A percentile compares a stretch with the other conserved stretches of the same genome.
These are phyloP conservation scores for Agrotis segetum DNA, from an alignment of 2,888 invertebrate genomes.

Conservation along the genomic window DNA sequence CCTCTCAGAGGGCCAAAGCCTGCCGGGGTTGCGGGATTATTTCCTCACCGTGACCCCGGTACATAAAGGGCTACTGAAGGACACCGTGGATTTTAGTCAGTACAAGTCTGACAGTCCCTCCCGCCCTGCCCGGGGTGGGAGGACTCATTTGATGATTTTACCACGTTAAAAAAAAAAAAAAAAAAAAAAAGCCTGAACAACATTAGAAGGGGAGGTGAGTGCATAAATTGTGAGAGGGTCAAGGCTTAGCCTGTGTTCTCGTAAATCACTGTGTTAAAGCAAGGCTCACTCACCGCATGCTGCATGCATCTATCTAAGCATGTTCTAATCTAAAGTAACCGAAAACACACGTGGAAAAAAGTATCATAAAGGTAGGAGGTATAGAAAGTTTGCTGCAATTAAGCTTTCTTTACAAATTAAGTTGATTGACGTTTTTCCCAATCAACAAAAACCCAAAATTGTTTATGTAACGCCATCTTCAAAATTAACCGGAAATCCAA, in stretches of 20 bases:
- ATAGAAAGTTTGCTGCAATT: neutral
- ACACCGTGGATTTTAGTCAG: too few relatives aligned
- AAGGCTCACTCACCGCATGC: conserved; percentile 23
- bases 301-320: conserved; percentile 3
- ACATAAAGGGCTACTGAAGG: too few relatives aligned
- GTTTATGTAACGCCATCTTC: conserved; percentile 17
- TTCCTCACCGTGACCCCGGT: too few relatives aligned
- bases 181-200: conserved; percentile 4
- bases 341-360: neutral
- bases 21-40: too few relatives aligned
- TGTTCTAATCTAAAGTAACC: conserved; percentile 2
- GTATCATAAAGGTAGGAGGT: neutral
- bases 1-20: too few relatives aligned
- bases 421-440: conserved; percentile 6
- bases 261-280: conserved; percentile 29
- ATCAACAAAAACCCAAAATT: neutral
- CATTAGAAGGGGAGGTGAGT: conserved; percentile 38
- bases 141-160: too few relatives aligned
- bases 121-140: too few relatives aligned
- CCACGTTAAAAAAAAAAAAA: too few relatives aligned
- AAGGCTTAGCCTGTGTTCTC: conserved; percentile 41
- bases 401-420: neutral
- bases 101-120: too few relatives aligned
- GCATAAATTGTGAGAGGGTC: conserved; percentile 29
- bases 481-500: conserved; percentile 12